phyloP scores from a whole-genome alignment of 1,140 invertebrate species.

The Cydia pomonella region DNA sequence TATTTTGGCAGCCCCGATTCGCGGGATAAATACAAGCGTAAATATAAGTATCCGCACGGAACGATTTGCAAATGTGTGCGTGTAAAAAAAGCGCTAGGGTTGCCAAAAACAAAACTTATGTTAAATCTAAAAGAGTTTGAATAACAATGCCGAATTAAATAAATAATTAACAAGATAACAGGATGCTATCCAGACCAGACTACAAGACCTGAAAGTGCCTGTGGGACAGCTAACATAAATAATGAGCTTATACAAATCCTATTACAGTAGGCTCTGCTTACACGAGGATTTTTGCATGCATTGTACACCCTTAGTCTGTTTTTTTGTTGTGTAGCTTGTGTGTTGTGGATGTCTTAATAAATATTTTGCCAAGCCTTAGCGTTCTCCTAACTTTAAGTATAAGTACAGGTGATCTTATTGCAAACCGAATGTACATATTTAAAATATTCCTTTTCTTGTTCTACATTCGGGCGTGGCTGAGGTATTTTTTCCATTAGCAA shows the following conservation, averaged over 20 bases:
- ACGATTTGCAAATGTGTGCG: not conserved
- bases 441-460: too few species aligned
- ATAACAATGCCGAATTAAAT: not conserved
- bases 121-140: not conserved
- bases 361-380: too few species aligned
- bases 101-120: not conserved
- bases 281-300: conserved; percentile 34
- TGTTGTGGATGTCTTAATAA: not conserved
- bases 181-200: conserved; percentile 19
- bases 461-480: too few species aligned
- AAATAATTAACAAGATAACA: conserved; percentile 11
- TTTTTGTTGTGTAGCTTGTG: not conserved
- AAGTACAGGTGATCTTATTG: too few species aligned
- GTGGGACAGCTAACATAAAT: conserved; percentile 39
- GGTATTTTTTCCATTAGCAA: too few species aligned
- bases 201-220: conserved; percentile 32
- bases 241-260: conserved; percentile 60
- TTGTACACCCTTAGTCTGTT: not conserved
- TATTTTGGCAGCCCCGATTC: not conserved
- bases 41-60: not conserved
- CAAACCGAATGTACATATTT: too few species aligned
- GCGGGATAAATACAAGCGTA: not conserved
- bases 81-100: not conserved
- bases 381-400: too few species aligned
- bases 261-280: conserved; percentile 55